Evolutionary conservation across 2,113 vertebrate species (phyloP), one percentile per base, ranked within the genome.

Genomic region (Tursiops truncatus): DNA sequence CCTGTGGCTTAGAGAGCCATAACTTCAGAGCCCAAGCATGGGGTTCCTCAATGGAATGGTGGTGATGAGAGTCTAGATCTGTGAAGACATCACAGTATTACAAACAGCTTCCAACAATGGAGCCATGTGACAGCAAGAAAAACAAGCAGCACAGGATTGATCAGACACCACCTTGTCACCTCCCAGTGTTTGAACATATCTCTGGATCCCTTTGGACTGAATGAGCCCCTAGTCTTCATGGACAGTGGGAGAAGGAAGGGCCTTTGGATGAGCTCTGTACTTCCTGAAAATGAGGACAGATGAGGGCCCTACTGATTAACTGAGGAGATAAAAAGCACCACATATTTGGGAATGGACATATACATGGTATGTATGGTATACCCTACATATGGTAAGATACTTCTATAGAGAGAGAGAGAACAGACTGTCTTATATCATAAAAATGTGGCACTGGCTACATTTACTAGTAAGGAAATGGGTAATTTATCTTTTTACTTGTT

Each of bases 301-400:
- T 5, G 17, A 38, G 56, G 31, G 68, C 33, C 13, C 33, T 70
- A 1, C 4, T 31, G 62, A 92, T 5, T 31, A 47, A 85, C 15
- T 1, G 41, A 60, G 36, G 63, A 36, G 70, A 73, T 8, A 36
- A 25, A 62, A 17, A 81, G 38, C 33, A 8, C 11, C 13, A 1
- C 3, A 3, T 9, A 21, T 23, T 36, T 14, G 53, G 44, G 18
- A 74, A 31, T 18, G 47, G 58, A 28, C 7, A 2, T 6, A 9
- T 4, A n/a, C 6, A 8, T 3, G 9, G 21, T 12, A 9, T 5
- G 10, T 12, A 1, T 8, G 23, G 41, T 4, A 17, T 23, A 31
- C 8, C 5, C 2, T 11, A 6, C 0, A 8, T 4, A 1, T 6
- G 8, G n/a, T 8, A 26, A 47, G 53, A 25, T 81, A 38, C 33